phyloP scores from a whole-genome alignment of 2,888 invertebrate species.

The Spicauda simplicius region DNA sequence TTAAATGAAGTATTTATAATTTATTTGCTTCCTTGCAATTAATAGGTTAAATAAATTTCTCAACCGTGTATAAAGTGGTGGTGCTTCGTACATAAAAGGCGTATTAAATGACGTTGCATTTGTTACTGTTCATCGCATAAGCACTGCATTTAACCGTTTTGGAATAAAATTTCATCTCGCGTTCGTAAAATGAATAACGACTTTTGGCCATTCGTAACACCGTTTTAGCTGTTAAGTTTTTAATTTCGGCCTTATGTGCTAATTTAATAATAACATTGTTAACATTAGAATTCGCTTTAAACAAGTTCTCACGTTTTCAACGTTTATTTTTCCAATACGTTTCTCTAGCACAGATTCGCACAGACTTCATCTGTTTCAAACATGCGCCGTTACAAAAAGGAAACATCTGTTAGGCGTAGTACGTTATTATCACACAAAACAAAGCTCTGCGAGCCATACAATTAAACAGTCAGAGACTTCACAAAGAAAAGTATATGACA shows the following conservation, averaged over 20 bases:
- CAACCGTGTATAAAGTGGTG: slow-evolving; percentile 25
- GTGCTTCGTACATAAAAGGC: slow-evolving; percentile 30
- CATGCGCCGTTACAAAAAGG: slow-evolving; percentile 25
- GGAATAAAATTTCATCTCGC: slow-evolving; percentile 40
- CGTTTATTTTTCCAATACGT: slow-evolving; percentile 15
- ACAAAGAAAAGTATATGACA: slow-evolving; percentile 71
- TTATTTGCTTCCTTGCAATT: slow-evolving; percentile 1
- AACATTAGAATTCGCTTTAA: slow-evolving; percentile 42
- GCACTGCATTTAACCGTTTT: slow-evolving; percentile 37
- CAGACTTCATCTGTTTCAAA: slow-evolving; percentile 17
- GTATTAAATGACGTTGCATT: slow-evolving; percentile 35
- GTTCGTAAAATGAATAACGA: slow-evolving; percentile 43
- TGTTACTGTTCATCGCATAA: slow-evolving; percentile 37
- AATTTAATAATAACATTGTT: slow-evolving; percentile 45
- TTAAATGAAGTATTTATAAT: neutral
- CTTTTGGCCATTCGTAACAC: slow-evolving; percentile 41
- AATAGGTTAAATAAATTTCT: slow-evolving; percentile 23
- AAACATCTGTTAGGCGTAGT: slow-evolving; percentile 32
- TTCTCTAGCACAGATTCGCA: slow-evolving; percentile 21
- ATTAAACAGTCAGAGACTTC: slow-evolving; percentile 62
- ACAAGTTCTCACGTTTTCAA: slow-evolving; percentile 21
- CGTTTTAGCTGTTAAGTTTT: slow-evolving; percentile 45
- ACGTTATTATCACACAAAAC: slow-evolving; percentile 41
- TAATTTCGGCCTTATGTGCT: slow-evolving; percentile 41
- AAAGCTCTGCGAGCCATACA: slow-evolving; percentile 53